Conservation (phyloP, 2,113 vertebrate genomes). For the Mola mola region DNA sequence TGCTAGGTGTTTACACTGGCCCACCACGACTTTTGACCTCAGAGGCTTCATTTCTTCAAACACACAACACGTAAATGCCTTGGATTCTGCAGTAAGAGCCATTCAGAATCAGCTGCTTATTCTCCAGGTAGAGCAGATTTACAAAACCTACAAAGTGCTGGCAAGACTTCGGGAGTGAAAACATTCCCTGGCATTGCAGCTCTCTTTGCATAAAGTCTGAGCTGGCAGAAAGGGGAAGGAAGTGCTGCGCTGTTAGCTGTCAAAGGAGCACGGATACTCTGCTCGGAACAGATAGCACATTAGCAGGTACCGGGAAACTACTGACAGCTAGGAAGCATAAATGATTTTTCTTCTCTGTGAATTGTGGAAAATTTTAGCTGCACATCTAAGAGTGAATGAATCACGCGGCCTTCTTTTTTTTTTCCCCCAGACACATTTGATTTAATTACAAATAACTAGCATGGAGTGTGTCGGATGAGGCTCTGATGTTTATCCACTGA, state of each 20-base stretch:
- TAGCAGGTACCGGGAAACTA: constrained; percentile 39
- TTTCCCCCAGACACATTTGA: constrained; percentile 9
- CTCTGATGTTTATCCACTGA: constrained; percentile 18
- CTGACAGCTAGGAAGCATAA: constrained; percentile 45
- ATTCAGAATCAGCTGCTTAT: constrained; percentile 16
- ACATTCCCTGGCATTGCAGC: constrained; percentile 32
- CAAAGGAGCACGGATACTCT: constrained; percentile 30
- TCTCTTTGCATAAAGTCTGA: constrained; percentile 19
- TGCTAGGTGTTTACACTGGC: constrained; percentile 20
- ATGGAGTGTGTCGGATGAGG: constrained; percentile 7
- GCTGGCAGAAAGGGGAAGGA: constrained; percentile 46
- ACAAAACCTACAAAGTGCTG: constrained; percentile 26
- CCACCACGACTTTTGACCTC: constrained; percentile 25
- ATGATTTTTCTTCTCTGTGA: constrained; percentile 20
- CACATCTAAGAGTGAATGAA: constrained; percentile 20
- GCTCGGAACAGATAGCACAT: constrained; percentile 33
- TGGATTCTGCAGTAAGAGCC: constrained; percentile 18
- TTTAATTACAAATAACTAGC: constrained; percentile 28
- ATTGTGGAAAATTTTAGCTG: constrained; percentile 17
- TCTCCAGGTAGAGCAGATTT: constrained; percentile 27
- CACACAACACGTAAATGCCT: constrained; percentile 22
- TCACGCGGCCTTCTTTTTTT: constrained; percentile 21
- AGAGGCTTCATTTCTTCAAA: constrained; percentile 5
- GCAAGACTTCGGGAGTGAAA: constrained; percentile 33
- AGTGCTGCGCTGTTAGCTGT: constrained; percentile 44